Percentiles rank a stretch among this genome's conserved stretches.
These are phyloP conservation scores for Parasteatoda lunata DNA, from an alignment of 2,888 invertebrate genomes.

Conservation along the genomic window DNA sequence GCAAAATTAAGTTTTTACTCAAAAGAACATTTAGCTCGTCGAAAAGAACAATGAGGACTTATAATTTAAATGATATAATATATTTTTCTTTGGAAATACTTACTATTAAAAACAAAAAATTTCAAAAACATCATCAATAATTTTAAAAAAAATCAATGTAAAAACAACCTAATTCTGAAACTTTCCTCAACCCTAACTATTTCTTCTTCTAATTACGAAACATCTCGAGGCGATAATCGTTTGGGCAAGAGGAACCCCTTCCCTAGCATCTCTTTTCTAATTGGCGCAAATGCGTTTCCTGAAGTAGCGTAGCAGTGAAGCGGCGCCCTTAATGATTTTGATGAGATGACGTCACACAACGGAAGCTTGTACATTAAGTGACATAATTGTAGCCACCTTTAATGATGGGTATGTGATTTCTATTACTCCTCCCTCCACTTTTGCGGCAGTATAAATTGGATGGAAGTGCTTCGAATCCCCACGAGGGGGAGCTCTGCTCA, in stretches of 20 bases:
- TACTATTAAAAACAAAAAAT: no score
- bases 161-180: background rate
- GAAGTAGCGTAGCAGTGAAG: background rate
- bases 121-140: no score
- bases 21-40: no score
- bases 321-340: conserved; percentile 26
- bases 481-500: conserved; percentile 11
- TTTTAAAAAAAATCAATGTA: background rate
- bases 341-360: conserved; percentile 31
- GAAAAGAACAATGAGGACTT: no score
- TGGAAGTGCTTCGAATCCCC: conserved; percentile 19
- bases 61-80: no score
- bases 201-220: conserved; percentile 37
- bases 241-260: conserved; percentile 2
- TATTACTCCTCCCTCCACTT: conserved; percentile 20
- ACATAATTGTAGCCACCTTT: conserved; percentile 49
- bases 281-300: conserved; percentile 18
- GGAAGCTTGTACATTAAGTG: conserved; percentile 42
- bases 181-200: conserved; percentile 12
- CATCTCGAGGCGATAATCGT: background rate
- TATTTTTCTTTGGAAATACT: no score
- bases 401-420: conserved; percentile 9
- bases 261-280: background rate
- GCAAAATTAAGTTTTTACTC: no score
- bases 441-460: conserved; percentile 6